These are phyloP conservation scores for Drosophila nigricruria DNA, from an alignment of 2,888 invertebrate species.

Conservation along the genomic window DNA sequence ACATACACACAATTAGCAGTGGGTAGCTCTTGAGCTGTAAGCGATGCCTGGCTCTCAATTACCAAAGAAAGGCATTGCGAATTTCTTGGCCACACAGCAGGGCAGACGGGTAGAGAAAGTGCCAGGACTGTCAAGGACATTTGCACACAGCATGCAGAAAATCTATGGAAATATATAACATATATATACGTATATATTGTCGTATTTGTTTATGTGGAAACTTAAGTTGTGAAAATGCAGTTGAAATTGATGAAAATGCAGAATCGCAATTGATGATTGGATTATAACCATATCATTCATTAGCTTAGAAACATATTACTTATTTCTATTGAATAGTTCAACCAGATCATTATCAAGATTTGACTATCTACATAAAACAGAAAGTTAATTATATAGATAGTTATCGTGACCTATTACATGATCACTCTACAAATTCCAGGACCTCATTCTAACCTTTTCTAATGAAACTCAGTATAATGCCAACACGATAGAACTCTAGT, in stretches of 20 bases:
- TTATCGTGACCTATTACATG: too few species aligned
- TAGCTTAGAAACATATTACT: too few species aligned
- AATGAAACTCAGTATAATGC: not conserved
- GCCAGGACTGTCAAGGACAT: constrained; percentile 51
- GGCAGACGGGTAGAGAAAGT: constrained; percentile 58
- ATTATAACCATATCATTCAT: not conserved
- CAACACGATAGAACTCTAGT: not conserved
- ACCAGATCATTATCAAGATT: too few species aligned
- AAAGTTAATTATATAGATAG: too few species aligned
- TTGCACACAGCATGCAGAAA: constrained; percentile 48
- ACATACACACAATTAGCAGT: constrained; percentile 53
- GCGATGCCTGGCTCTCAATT: constrained; percentile 53
- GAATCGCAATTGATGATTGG: accelerated
- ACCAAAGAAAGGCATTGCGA: constrained; percentile 52
- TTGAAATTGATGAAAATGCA: not conserved
- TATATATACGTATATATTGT: not conserved
- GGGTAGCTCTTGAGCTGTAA: constrained; percentile 42
- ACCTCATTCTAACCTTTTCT: not conserved
- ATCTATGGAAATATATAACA: not conserved
- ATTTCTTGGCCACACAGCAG: constrained; percentile 56
- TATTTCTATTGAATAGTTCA: too few species aligned
- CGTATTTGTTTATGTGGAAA: not conserved
- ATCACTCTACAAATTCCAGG: not conserved
- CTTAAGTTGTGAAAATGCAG: not conserved
- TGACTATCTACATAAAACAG: too few species aligned